Evolutionary conservation across 2,888 invertebrate species (phyloP).

Genomic region (Agrotis clavis): DNA sequence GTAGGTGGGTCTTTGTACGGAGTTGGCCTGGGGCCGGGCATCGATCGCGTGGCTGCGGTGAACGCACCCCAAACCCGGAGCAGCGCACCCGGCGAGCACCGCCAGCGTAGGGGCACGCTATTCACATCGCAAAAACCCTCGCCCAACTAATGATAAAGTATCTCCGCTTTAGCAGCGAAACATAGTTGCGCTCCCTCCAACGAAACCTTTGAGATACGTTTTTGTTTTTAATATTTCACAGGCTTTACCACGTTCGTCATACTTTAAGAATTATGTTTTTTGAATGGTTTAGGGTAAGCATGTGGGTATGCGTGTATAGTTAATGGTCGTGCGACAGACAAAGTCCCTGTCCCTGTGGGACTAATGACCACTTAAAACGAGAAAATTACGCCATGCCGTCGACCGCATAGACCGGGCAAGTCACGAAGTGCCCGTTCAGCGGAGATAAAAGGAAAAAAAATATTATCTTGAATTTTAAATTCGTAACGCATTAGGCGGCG

Average conservation of each 20-base stretch:
- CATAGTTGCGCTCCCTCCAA: slow-evolving; percentile 50
- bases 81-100: slow-evolving; percentile 78
- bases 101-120: slow-evolving; percentile 75
- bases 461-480: slow-evolving; percentile 71
- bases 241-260: slow-evolving; percentile 60
- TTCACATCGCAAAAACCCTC: slow-evolving; percentile 76
- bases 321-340: slow-evolving; percentile 85
- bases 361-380: slow-evolving; percentile 89
- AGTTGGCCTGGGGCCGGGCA: slow-evolving; percentile 81
- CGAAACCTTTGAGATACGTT: slow-evolving; percentile 51
- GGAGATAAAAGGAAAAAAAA: slow-evolving; percentile 66
- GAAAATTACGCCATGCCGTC: slow-evolving; percentile 83
- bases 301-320: slow-evolving; percentile 79
- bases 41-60: slow-evolving; percentile 87
- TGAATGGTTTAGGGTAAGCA: slow-evolving; percentile 67
- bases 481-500: slow-evolving; percentile 66
- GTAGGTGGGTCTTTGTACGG: slow-evolving; percentile 80
- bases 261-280: slow-evolving; percentile 70
- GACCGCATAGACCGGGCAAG: slow-evolving; percentile 82
- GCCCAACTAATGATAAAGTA: slow-evolving; percentile 76
- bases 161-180: slow-evolving; percentile 62
- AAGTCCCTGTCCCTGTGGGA: slow-evolving; percentile 83
- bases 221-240: slow-evolving; percentile 46
- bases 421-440: slow-evolving; percentile 82
- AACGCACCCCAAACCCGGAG: slow-evolving; percentile 86